Percentiles rank a stretch among this genome's conserved stretches.
phyloP scores from a whole-genome alignment of 1,140 invertebrate genomes.

The Rhynchophorus ferrugineus region DNA sequence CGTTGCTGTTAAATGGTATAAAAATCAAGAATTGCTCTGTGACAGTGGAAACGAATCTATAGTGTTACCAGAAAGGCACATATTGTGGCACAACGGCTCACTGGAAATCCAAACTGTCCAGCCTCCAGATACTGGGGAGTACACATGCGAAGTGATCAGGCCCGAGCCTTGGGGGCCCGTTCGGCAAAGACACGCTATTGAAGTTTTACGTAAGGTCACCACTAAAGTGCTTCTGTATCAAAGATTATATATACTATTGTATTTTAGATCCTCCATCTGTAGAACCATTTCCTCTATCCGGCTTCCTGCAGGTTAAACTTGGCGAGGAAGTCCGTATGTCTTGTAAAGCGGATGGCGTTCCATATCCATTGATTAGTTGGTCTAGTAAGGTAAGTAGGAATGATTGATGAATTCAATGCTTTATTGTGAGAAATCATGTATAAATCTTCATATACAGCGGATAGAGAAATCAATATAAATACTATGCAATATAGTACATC shows the following conservation, averaged over 20 bases:
- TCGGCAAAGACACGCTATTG: conserved; percentile 61
- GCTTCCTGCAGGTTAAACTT: conserved; percentile 60
- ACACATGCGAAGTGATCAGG: conserved; percentile 59
- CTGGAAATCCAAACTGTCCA: conserved; percentile 55
- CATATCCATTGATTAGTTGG: conserved; percentile 62
- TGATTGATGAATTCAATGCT: no score
- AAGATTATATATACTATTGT: background rate
- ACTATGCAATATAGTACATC: no score
- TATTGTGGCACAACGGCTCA: conserved; percentile 61
- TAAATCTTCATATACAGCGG: no score
- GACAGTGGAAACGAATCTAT: conserved; percentile 50
- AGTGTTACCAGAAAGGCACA: conserved; percentile 46
- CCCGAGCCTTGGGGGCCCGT: conserved; percentile 52
- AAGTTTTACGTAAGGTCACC: conserved; percentile 62
- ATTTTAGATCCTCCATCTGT: conserved; percentile 58
- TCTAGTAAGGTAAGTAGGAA: conserved; percentile 52
- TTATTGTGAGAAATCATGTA: no score
- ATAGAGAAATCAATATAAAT: no score
- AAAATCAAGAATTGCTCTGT: conserved; percentile 50
- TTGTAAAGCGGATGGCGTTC: conserved; percentile 59
- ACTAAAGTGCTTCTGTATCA: no score
- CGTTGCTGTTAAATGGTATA: conserved; percentile 47
- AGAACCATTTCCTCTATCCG: conserved; percentile 55
- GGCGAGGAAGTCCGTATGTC: conserved; percentile 62
- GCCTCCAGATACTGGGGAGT: conserved; percentile 60